These are phyloP conservation scores for Labeo calbasu DNA, from an alignment of 2,797 vertebrate species.

Conservation along the genomic window DNA sequence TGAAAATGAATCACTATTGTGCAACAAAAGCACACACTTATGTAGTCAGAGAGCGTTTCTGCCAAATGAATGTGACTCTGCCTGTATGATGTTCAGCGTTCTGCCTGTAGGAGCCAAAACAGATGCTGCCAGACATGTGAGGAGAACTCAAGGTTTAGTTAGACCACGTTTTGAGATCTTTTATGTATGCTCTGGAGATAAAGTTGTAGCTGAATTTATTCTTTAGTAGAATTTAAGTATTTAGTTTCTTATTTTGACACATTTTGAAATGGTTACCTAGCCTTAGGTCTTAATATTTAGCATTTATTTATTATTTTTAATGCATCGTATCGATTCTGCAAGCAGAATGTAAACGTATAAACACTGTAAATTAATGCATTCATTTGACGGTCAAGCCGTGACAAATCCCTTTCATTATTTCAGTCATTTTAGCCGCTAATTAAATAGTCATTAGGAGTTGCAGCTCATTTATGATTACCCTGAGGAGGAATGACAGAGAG, in stretches of 20 bases:
- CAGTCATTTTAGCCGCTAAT: slow-evolving; percentile 67
- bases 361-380: slow-evolving; percentile 4
- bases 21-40: slow-evolving; percentile 50
- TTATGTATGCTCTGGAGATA: background rate
- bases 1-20: slow-evolving; percentile 70
- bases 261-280: background rate
- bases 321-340: background rate
- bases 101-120: background rate
- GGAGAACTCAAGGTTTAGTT: slow-evolving; percentile 7
- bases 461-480: slow-evolving; percentile 62
- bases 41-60: slow-evolving; percentile 52
- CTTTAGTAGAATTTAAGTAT: background rate
- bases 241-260: background rate
- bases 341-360: background rate
- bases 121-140: slow-evolving; percentile 19
- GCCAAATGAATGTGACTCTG: slow-evolving; percentile 22
- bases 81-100: background rate
- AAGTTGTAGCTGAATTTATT: background rate
- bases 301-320: background rate
- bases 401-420: slow-evolving; percentile 66
- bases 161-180: slow-evolving; percentile 9
- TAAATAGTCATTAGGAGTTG: slow-evolving; percentile 74
- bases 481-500: slow-evolving; percentile 67
- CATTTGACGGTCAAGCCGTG: slow-evolving; percentile 30
- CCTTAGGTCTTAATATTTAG: background rate